These are phyloP conservation scores for Pheosia tremula DNA, from an alignment of 2,888 invertebrate genomes.

Conservation along the genomic window DNA sequence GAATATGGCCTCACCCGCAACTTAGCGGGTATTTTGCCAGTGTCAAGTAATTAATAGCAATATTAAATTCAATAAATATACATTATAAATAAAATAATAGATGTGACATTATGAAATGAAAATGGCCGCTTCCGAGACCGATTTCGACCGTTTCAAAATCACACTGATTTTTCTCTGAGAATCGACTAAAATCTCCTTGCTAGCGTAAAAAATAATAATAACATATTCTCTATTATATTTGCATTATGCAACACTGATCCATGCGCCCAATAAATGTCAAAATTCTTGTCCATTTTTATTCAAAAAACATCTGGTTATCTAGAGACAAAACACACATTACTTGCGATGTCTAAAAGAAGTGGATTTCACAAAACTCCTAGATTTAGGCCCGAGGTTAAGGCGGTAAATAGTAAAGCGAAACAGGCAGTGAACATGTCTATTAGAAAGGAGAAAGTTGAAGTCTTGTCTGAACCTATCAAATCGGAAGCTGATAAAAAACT, in stretches of 20 bases:
- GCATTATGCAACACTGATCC: slow-evolving; percentile 42
- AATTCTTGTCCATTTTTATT: slow-evolving; percentile 73
- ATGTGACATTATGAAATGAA: too few species aligned
- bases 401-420: slow-evolving; percentile 51
- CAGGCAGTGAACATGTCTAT: slow-evolving; percentile 46
- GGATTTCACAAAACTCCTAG: slow-evolving; percentile 66
- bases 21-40: too few species aligned
- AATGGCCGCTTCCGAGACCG: too few species aligned
- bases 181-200: background rate
- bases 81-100: too few species aligned
- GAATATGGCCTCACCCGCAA: too few species aligned
- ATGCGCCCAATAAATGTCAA: slow-evolving; percentile 72
- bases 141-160: too few species aligned
- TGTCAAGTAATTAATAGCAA: too few species aligned
- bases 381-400: slow-evolving; percentile 73
- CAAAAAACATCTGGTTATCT: slow-evolving; percentile 71
- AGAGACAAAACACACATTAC: slow-evolving; percentile 49
- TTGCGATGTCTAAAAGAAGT: slow-evolving; percentile 73
- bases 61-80: too few species aligned
- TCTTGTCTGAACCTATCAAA: slow-evolving; percentile 86
- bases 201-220: background rate
- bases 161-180: background rate
- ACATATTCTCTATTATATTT: background rate
- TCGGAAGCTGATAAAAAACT: slow-evolving; percentile 91
- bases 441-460: slow-evolving; percentile 71